A percentile compares a stretch with the other conserved stretches of the same genome.
These are phyloP conservation scores for Malthinus flaveolus DNA, from an alignment of 2,888 invertebrate species.

Conservation along the genomic window DNA sequence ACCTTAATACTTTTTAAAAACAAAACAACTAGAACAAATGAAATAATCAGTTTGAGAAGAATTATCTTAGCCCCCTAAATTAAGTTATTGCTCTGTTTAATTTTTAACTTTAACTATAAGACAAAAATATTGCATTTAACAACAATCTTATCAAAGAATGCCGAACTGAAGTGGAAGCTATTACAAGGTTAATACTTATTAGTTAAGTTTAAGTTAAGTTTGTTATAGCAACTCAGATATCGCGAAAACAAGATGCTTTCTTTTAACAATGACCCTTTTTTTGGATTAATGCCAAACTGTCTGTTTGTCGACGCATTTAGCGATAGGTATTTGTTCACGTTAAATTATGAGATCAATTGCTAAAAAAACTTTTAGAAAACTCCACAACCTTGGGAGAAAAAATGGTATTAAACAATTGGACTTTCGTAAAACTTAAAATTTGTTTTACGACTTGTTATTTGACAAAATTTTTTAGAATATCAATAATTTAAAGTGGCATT, in stretches of 20 bases:
- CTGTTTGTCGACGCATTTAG: slow-evolving; percentile 19
- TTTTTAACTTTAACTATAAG: not conserved
- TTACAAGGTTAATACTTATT: too few species aligned
- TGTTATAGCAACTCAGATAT: slow-evolving; percentile 5
- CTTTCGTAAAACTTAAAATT: too few species aligned
- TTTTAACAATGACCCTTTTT: slow-evolving; percentile 1
- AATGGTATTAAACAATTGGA: too few species aligned
- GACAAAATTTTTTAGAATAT: too few species aligned
- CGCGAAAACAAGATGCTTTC: slow-evolving; percentile 17
- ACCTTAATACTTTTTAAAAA: slow-evolving; percentile 12
- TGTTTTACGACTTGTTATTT: too few species aligned
- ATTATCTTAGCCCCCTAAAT: slow-evolving; percentile 2
- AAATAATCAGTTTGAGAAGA: slow-evolving; percentile 6
- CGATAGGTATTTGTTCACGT: slow-evolving; percentile 12
- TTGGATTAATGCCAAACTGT: slow-evolving; percentile 18
- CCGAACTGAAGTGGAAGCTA: too few species aligned
- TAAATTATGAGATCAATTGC: slow-evolving; percentile 18
- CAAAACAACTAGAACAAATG: slow-evolving; percentile 8
- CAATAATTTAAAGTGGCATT: too few species aligned
- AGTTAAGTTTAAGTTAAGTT: too few species aligned
- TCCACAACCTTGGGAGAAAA: too few species aligned
- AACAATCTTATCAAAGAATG: too few species aligned
- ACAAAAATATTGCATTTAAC: too few species aligned
- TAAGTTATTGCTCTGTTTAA: slow-evolving; percentile 1
- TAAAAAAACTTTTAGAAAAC: slow-evolving; percentile 1